Evolutionary conservation across 2,113 vertebrate species (phyloP), one percentile per base, ranked within the genome.

Genomic region (Tragelaphus imberbis): DNA sequence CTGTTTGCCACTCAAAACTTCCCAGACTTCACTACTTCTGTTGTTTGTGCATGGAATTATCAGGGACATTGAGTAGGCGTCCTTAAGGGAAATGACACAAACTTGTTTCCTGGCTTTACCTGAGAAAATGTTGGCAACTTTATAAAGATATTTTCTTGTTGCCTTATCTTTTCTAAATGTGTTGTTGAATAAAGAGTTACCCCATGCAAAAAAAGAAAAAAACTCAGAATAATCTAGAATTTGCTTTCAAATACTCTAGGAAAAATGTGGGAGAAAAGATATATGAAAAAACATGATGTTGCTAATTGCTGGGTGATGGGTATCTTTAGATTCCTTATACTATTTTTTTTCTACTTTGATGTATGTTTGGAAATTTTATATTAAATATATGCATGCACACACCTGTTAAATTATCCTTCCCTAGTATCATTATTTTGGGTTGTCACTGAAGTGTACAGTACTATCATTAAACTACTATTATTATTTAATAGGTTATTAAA

Each of bases 141-240:
- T 59, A 16, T 84, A 90, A 93, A 89, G 93, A 90, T 19, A 55
- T 4, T 87, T 71, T 71, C 80, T 90, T 90, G 55, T 94, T 91
- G 87, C 81, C 80, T 97, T 97, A 94, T 68, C 71, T 79, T 92
- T 94, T 88, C 77, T 51, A 77, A 14, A 36, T 23, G 16, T 90
- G 36, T 84, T 97, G 59, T 94, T 95, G 63, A 97, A 88, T 98
- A 95, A 97, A 96, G 36, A 84, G 47, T 65, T 84, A 6, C 33
- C 79, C 89, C 5, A 28, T 23, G 63, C 58, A 61, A 25, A 55
- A 53, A 80, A 17, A 79, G 10, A 2, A 80, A 71, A 79, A 36
- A 95, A 71, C 12, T 7, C 33, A 93, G 40, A 92, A 88, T 93
- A 65, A 77, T 85, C 47, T 81, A 27, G 16, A 23, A 61, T 96